Conservation (phyloP, 2,888 invertebrate genomes). For the Steromphala cineraria region DNA sequence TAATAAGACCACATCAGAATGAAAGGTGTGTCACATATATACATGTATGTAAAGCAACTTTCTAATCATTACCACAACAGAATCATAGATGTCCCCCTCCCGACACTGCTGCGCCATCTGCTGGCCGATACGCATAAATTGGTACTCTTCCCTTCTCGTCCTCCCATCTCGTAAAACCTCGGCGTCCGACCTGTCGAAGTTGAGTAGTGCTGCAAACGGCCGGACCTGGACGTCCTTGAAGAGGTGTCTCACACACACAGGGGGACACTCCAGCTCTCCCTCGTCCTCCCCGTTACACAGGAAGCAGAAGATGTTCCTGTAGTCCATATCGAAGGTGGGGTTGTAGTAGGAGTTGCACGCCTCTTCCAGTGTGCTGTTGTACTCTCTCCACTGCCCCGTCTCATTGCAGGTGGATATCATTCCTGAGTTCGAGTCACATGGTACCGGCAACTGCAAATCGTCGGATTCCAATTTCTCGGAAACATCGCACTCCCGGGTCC, state of each 20-base stretch:
- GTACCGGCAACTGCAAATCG: neutral
- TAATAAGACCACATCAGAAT: neutral
- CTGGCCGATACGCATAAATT: neutral
- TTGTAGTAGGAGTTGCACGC: slow-evolving; percentile 9
- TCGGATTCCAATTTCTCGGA: neutral
- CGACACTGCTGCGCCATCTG: neutral
- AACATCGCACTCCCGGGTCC: neutral
- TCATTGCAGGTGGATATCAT: neutral
- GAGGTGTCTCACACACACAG: neutral
- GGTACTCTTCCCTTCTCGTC: neutral
- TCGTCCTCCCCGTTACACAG: neutral
- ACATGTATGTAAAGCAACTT: neutral
- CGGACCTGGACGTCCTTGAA: neutral
- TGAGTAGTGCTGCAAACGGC: neutral
- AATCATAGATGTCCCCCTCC: neutral
- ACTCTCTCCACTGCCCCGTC: neutral
- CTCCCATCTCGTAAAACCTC: neutral
- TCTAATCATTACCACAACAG: neutral
- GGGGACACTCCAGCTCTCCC: neutral
- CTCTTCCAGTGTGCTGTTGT: neutral
- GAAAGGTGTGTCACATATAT: neutral
- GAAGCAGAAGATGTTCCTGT: slow-evolving; percentile 12
- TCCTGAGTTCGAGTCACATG: neutral
- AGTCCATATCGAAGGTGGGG: neutral
- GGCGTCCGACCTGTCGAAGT: neutral